Conservation (phyloP, 2,113 vertebrate genomes). For the Caranx melampygus region DNA sequence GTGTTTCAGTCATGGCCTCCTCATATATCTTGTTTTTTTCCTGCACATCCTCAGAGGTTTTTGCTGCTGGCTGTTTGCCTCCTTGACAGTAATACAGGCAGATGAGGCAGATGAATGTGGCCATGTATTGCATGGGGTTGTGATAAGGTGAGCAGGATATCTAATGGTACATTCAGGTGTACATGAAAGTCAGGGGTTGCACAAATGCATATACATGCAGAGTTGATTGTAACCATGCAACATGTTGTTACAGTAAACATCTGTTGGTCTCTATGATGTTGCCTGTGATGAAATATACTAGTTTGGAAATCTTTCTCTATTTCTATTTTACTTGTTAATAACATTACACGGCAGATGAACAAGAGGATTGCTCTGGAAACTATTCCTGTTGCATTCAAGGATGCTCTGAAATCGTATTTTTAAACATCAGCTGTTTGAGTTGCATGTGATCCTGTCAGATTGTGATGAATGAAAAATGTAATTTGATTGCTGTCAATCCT, state of each 20-base stretch:
- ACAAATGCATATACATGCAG: background rate
- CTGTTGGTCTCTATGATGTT: background rate
- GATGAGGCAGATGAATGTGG: background rate
- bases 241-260: constrained; percentile 39
- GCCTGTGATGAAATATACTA: background rate
- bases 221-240: constrained; percentile 44
- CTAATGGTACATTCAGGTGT: constrained; percentile 35
- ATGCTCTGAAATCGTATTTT: no score
- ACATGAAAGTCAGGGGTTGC: constrained; percentile 13
- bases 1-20: no score
- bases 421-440: background rate
- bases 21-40: no score
- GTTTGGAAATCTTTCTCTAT: background rate
- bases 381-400: no score
- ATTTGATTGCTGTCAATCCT: background rate
- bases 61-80: no score
- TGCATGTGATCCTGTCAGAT: no score
- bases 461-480: background rate
- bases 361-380: no score
- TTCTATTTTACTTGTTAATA: background rate
- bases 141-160: background rate
- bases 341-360: no score
- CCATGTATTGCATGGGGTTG: background rate
- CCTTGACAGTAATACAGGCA: background rate
- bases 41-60: no score